Evolutionary conservation across 2,113 vertebrate genomes (phyloP), one percentile per base, ranked within the genome.

Genomic region (Chloropsis cyanopogon): DNA sequence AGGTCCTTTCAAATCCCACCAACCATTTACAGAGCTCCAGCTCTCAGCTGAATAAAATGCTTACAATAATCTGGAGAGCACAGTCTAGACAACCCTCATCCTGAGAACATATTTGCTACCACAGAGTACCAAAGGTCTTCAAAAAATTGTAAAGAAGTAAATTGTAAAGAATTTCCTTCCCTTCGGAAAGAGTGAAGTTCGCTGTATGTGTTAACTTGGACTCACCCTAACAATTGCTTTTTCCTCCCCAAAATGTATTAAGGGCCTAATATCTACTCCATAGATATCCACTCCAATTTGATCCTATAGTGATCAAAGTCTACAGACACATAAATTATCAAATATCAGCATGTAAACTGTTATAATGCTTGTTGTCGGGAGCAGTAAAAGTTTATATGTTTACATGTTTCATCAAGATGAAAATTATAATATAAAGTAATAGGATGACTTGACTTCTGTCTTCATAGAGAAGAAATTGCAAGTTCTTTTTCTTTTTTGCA

Each of bases 391-490:
- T 37, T 75, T 80, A 22, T 47, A 21, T 75, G 59, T 69, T 92
- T 64, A 42, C 42, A 77, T 68, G 19, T 70, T 63, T 80, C 95
- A 90, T 93, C 86, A 82, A 94, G 47, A 46, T 71, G 60, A 83
- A 95, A 93, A 88, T 82, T 24, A 94, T 90, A 88, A 96, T 87
- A 73, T 93, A 82, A 94, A 97, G 92, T 39, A 97, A 95, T 22
- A 90, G 59, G 52, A 94, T 88, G 79, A 95, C 80, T 88, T 88
- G 66, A 76, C 65, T 96, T 97, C 93, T 97, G 91, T 93, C 97
- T 92, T 96, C 96, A 65, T 15, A 83, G 88, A 94, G 70, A 96
- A 96, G 90, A 88, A 88, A 96, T 81, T 85, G 68, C 95, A 97
- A 97, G 96, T 93, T 97, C 91, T 50, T 61, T 53, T 37, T 26